Base-by-base conservation (phyloP, 2,797 vertebrate species). In the Myoxocephalus aenaeus region DNA sequence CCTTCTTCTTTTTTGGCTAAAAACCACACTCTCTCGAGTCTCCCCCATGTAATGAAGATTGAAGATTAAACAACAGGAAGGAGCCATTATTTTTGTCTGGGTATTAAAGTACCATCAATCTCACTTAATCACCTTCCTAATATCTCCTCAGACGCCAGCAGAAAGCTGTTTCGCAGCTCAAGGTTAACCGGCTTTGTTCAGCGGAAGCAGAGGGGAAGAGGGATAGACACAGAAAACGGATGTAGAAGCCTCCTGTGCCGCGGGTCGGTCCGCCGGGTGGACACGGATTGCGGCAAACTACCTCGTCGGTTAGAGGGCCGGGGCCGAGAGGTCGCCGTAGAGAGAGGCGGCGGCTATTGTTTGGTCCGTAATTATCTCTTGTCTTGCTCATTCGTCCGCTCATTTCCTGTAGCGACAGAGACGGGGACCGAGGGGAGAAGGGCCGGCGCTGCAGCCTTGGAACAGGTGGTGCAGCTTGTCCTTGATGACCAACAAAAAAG, bases 31-130 rank as follows among this genome's bases (percentile, higher is more conserved):
- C 91, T 83, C 90, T 88, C 86, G 80, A 79, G 90, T 87, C 83
- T 79, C 87, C 65, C 77, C 44, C 79, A 82, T 82, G 77, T 94
- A 95, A 95, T 95, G 94, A 95, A 94, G 93, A 95, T 94, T 93
- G 92, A 95, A 95, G 93, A 95, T 94, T 92, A 93, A 94, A 94
- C 94, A 94, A 93, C 90, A 92, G 87, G 82, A 90, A 92, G 87
- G 86, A 89, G 92, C 84, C 89, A 89, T 91, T 93, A 93, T 93
- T 92, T 95, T 95, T 94, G 90, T 92, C 86, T 74, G 88, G 85
- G 91, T 94, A 95, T 95, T 94, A 93, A 95, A 95, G 87, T 44
- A 82, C 89, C 91, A 95, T 95, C 93, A 93, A 95, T 95, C 94
- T 93, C 90, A 92, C 88, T 95, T 95, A 94, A 95, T 96, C 92